phyloP scores from a whole-genome alignment of 2,113 vertebrate genomes.

The Semnornis frantzii region DNA sequence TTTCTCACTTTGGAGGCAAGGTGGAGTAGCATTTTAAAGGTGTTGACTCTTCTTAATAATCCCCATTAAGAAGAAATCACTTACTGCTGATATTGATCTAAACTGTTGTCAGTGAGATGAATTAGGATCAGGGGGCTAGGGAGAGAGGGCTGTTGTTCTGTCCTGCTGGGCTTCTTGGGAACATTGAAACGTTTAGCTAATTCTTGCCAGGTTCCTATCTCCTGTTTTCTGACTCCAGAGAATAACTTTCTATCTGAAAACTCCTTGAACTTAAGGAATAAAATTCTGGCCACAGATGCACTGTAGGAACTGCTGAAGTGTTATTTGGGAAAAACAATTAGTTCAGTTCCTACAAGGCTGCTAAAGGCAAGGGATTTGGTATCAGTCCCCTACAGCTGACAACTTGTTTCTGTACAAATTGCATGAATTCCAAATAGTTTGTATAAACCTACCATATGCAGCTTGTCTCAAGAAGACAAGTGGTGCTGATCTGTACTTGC shows the following conservation, averaged over 20 bases:
- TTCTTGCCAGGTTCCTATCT: not conserved
- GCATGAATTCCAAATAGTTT: not conserved
- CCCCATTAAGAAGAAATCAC: slow-evolving; percentile 37
- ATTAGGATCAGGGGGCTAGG: not conserved
- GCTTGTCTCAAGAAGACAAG: not conserved
- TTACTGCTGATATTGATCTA: slow-evolving; percentile 50
- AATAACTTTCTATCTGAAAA: not conserved
- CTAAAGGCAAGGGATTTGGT: not conserved
- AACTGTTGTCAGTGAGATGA: slow-evolving; percentile 45
- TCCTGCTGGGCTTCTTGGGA: not conserved
- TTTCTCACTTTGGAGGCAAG: not conserved
- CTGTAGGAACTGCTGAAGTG: not conserved
- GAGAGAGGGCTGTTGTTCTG: not conserved
- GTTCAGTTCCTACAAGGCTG: not conserved
- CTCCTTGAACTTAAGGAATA: not conserved
- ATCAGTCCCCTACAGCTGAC: slow-evolving; percentile 22
- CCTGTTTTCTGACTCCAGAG: not conserved
- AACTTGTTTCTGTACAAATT: not conserved
- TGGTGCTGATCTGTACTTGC: not conserved
- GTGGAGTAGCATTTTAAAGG: not conserved
- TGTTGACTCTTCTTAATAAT: slow-evolving; percentile 62
- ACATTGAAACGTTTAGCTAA: not conserved
- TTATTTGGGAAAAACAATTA: not conserved
- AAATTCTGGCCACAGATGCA: not conserved
- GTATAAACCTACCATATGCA: not conserved